Evolutionary conservation across 2,113 vertebrate species (phyloP), one percentile per base, ranked within the genome.

Genomic region (Sceloporus tristichus): DNA sequence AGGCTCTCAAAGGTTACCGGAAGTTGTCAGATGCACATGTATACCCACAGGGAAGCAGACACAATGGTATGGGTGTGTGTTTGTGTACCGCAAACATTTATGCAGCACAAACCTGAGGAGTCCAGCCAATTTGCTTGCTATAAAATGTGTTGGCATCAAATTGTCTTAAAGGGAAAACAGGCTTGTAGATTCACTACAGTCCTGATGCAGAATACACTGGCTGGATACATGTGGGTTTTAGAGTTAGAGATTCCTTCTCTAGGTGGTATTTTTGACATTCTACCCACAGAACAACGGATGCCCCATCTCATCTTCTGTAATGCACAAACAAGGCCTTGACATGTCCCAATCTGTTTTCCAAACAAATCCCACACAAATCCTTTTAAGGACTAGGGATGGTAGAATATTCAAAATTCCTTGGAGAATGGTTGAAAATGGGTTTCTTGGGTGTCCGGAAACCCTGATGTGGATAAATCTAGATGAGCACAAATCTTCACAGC

Each of bases 31-130:
- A 19, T 4, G 59, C 16, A 48, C 40, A 29, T 16, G 16, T 23
- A 48, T 13, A 21, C 25, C 34, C 56, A 48, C 59, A 90, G 9
- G 88, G 91, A 86, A 8, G 75, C 70, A 91, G 88, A 86, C 91
- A 62, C 90, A 21, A 85, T 91, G 85, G 89, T 94, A 8, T 71
- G 25, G 25, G 25, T 71, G 25, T 71, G 92, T 88, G 87, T 83
- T 0, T 91, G 91, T 93, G 90, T 84, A 88, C 13, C 59, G 16
- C 59, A 62, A 62, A 18, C 11, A 18, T 62, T 18, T 62, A 4
- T 62, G 59, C 59, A 18, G 14, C 16, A 18, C 59, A 62, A 18
- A 14, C 59, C 59, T 18, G 59, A 62, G 59, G 59, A 62, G 16
- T 18, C 3, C 1, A 18, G 59, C 59, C 59, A 62, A 62, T 62